Conservation (phyloP, 2,888 invertebrate genomes). For the Laspeyria flexula region DNA sequence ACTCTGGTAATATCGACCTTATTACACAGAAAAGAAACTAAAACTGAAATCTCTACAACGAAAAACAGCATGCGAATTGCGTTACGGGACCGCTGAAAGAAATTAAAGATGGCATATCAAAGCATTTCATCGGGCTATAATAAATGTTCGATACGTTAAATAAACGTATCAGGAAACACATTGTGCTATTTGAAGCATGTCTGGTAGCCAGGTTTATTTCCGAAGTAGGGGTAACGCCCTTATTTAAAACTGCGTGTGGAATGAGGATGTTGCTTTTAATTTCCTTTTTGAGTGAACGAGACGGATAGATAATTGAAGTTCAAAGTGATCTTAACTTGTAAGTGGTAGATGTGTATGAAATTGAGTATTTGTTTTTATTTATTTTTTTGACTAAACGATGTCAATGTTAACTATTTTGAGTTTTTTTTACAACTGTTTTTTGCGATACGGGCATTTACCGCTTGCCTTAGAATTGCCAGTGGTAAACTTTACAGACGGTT, state of each 20-base stretch:
- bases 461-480: no score
- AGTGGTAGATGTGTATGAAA: not conserved
- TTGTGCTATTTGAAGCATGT: slow-evolving; percentile 49
- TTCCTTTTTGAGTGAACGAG: not conserved
- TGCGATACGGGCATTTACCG: no score
- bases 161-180: slow-evolving; percentile 56
- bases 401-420: no score
- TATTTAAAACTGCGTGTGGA: slow-evolving; percentile 47
- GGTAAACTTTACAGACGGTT: no score
- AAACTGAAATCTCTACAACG: slow-evolving; percentile 1
- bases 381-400: no score
- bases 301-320: not conserved
- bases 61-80: slow-evolving; percentile 19
- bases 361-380: no score
- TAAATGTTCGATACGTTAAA: slow-evolving; percentile 51
- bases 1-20: no score
- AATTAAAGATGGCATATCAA: slow-evolving; percentile 43
- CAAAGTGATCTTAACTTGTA: not conserved
- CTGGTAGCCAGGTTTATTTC: slow-evolving; percentile 49
- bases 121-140: slow-evolving; percentile 51
- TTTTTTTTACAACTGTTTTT: no score
- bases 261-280: slow-evolving; percentile 11
- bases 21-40: not conserved
- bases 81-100: slow-evolving; percentile 28
- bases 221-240: slow-evolving; percentile 62